Conservation (phyloP, 2,797 vertebrate species). For the Sebastes glaucus region DNA sequence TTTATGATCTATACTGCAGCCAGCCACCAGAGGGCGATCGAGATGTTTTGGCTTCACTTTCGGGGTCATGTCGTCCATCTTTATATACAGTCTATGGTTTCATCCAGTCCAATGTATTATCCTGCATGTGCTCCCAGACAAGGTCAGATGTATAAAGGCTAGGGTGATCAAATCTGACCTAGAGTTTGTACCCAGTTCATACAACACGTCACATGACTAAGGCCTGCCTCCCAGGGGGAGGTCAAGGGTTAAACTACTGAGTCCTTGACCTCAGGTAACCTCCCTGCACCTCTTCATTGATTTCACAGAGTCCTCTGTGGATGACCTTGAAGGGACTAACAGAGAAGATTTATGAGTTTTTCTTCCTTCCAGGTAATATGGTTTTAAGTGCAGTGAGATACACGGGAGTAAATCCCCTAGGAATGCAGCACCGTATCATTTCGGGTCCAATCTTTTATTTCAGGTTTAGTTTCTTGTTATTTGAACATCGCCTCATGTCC, state of each 20-base stretch:
- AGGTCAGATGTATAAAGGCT: constrained; percentile 15
- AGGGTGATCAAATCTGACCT: constrained; percentile 30
- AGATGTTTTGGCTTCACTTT: too few species aligned
- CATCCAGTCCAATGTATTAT: not conserved
- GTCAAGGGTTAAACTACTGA: constrained; percentile 35
- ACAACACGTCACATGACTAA: not conserved
- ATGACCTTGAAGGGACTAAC: constrained; percentile 16
- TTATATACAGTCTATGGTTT: too few species aligned
- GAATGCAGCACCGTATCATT: not conserved
- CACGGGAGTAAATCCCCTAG: not conserved
- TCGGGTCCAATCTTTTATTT: constrained; percentile 12
- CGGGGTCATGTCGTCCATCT: too few species aligned
- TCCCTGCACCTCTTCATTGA: constrained; percentile 29
- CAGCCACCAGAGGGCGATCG: too few species aligned
- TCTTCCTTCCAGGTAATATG: constrained; percentile 17
- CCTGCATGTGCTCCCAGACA: not conserved
- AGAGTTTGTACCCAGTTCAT: not conserved
- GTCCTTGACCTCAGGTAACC: constrained; percentile 47
- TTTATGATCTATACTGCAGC: too few species aligned
- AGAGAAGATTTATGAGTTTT: constrained; percentile 30
- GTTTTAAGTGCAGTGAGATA: constrained; percentile 23
- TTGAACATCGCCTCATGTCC: not conserved
- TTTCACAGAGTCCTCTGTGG: constrained; percentile 23
- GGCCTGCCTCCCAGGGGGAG: constrained; percentile 5
- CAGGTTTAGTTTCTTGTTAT: constrained; percentile 10